Evolutionary conservation across 2,888 invertebrate species (phyloP).

Genomic region (Eristalinus aeneus): DNA sequence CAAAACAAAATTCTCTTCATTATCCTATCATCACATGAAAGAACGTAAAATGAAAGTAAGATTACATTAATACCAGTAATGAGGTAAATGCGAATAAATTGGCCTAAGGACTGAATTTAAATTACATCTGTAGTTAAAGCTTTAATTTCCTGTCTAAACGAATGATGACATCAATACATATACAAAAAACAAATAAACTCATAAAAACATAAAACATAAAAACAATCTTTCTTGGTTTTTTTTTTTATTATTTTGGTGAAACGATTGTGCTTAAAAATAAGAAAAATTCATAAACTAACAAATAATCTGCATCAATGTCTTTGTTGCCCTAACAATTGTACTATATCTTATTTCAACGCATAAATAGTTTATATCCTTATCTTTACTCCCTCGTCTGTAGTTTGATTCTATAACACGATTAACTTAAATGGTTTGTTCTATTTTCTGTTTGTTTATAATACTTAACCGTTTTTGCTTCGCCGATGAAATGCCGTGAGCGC

Average conservation of each 20-base stretch:
- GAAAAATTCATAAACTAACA: conserved; percentile 51
- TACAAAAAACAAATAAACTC: conserved; percentile 24
- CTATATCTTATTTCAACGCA: conserved; percentile 63
- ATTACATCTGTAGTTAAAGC: conserved; percentile 54
- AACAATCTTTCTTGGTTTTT: conserved; percentile 50
- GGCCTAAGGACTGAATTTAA: conserved; percentile 48
- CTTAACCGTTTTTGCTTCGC: conserved; percentile 40
- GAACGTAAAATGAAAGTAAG: conserved; percentile 22
- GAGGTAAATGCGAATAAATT: conserved; percentile 64
- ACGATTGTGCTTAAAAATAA: conserved; percentile 62
- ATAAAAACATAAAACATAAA: conserved; percentile 17
- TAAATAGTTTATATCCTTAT: conserved; percentile 39
- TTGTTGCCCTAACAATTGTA: conserved; percentile 70
- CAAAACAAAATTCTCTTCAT: conserved; percentile 56
- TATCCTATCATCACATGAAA: conserved; percentile 39
- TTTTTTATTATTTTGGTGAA: conserved; percentile 61
- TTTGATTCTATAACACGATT: conserved; percentile 49
- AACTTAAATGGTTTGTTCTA: conserved; percentile 35
- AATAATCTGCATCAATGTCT: conserved; percentile 60
- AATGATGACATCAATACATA: conserved; percentile 6
- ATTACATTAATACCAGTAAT: conserved; percentile 57
- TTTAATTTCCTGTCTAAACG: conserved; percentile 17
- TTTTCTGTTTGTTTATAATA: background rate
- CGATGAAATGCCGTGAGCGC: background rate
- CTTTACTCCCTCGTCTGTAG: background rate